These are phyloP conservation scores for Terrapene triunguis DNA, from an alignment of 2,113 vertebrate genomes.

Conservation along the genomic window DNA sequence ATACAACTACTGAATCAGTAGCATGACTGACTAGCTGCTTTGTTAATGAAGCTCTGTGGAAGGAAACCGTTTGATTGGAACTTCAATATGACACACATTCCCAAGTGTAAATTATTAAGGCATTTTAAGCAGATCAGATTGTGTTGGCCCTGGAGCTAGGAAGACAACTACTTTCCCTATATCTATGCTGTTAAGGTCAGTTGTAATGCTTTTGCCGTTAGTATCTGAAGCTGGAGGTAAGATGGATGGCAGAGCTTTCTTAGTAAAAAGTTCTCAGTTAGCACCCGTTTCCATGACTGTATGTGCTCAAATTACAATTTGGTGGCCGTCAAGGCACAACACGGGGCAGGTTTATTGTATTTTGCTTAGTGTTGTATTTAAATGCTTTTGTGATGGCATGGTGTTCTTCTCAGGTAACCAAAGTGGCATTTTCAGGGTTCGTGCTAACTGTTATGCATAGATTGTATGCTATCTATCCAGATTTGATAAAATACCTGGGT, in stretches of 20 bases:
- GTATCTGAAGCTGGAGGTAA: not conserved
- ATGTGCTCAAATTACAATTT: not conserved
- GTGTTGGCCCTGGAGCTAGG: not conserved
- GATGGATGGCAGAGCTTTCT: not conserved
- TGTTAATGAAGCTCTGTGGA: not conserved
- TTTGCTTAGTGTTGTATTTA: not conserved
- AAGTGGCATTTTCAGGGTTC: not conserved
- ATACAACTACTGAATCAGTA: not conserved
- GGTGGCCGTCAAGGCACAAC: too few relatives aligned
- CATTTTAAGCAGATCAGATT: not conserved
- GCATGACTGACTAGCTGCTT: not conserved
- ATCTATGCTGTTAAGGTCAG: not conserved
- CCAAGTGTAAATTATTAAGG: not conserved
- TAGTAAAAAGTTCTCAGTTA: not conserved
- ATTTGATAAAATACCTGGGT: too few relatives aligned
- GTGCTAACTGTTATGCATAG: not conserved
- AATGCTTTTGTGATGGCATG: not conserved
- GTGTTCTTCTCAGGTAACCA: not conserved
- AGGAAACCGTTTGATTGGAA: not conserved
- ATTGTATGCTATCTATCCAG: too few relatives aligned
- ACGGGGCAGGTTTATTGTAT: not conserved
- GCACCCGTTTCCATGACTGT: not conserved
- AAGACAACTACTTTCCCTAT: not conserved
- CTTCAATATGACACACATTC: not conserved
- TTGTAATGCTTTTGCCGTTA: not conserved